Evolutionary conservation across 1,140 invertebrate genomes (phyloP), one percentile per base, ranked within the genome.

Genomic region (Cydia strobilella): DNA sequence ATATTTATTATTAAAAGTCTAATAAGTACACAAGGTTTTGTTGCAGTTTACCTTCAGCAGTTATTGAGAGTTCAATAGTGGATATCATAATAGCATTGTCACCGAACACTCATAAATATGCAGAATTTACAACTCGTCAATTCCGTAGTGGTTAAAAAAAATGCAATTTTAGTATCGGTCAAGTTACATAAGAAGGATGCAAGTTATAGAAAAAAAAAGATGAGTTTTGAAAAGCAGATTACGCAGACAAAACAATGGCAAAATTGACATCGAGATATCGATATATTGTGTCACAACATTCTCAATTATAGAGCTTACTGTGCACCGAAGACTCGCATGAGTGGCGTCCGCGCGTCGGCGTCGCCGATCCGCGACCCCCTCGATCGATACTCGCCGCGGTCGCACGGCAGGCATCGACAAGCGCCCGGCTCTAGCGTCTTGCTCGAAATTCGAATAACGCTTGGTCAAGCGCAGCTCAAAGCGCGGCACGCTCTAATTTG

Each of bases 391-490:
- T 82, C 74, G 79, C 80, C 77, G 82, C 45, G 74, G 48, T 18
- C 48, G 15, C 48, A 51, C 48, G 48, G 10, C 9, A 13, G 12
- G 76, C 75, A 85, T 85, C 83, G 83, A 82, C 80, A 82, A 73
- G 72, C 73, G 79, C 75, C 79, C 75, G 75, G 77, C 75, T 63
- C 81, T 79, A 79, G 81, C 85, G 83, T 88, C 86, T 86, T 89
- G 86, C 84, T 90, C 81, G 83, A 88, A 86, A 87, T 88, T 82
- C 85, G 86, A 87, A 90, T 90, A 90, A 89, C 89, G 89, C 85
- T 90, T 88, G 88, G 87, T 90, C 89, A 90, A 90, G 87, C 89
- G 83, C 84, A 83, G 84, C 83, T 89, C 87, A 87, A 89, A 90
- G 89, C 87, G 81, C 84, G 84, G 84, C 79, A 80, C 80, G 84